Percentiles rank a stretch among this genome's conserved stretches.
Conservation (phyloP, 1,140 invertebrate species). For the Hyles vespertilio region DNA sequence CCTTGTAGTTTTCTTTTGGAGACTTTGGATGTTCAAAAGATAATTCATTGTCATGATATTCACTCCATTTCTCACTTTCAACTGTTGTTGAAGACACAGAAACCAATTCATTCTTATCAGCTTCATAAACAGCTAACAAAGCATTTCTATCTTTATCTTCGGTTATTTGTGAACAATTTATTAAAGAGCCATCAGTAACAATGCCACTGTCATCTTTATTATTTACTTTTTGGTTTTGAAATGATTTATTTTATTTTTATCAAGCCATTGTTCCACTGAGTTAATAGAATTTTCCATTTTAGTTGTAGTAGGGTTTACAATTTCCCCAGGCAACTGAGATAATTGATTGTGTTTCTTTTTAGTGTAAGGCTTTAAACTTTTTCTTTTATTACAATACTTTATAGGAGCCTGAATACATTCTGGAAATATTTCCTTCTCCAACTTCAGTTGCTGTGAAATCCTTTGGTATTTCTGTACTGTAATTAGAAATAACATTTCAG, state of each 20-base stretch:
- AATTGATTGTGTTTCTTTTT: constrained; percentile 42
- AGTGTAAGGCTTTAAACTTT: constrained; percentile 26
- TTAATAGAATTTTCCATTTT: constrained; percentile 48
- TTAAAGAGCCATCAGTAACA: constrained; percentile 36
- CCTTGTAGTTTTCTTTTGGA: constrained; percentile 16
- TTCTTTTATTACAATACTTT: constrained; percentile 60
- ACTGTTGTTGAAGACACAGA: constrained; percentile 8
- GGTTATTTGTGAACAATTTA: constrained; percentile 39
- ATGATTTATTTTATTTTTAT: constrained; percentile 25
- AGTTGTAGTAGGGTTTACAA: constrained; percentile 16
- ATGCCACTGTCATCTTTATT: constrained; percentile 48
- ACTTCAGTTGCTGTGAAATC: constrained; percentile 50
- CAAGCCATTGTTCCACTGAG: constrained; percentile 55
- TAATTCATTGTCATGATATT: background rate
- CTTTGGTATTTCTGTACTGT: constrained; percentile 49
- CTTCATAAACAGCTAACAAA: constrained; percentile 43
- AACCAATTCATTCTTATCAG: constrained; percentile 30
- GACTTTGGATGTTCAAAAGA: background rate
- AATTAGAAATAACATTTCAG: constrained; percentile 15
- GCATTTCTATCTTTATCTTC: constrained; percentile 55
- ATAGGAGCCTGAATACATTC: constrained; percentile 59
- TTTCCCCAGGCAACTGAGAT: constrained; percentile 36
- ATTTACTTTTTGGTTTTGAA: background rate
- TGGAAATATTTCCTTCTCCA: constrained; percentile 62
- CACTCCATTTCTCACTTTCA: background rate